phyloP scores from a whole-genome alignment of 2,888 invertebrate genomes.

The Heteromurus nitidus region DNA sequence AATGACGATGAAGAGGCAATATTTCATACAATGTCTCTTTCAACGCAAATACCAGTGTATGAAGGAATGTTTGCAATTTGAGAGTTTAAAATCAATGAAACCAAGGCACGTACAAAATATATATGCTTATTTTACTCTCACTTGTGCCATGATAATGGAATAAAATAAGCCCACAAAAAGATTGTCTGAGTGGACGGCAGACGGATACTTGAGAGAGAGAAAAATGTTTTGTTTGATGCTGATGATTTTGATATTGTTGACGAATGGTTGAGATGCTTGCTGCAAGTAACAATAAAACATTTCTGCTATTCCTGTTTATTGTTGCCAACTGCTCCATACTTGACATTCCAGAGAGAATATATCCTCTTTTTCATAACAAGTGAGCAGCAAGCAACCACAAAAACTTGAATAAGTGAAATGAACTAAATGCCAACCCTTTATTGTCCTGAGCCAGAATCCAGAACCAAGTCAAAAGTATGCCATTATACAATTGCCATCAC shows the following conservation, averaged over 20 bases:
- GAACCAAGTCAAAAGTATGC: constrained; percentile 63
- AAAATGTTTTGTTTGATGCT: constrained; percentile 38
- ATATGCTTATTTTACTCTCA: constrained; percentile 11
- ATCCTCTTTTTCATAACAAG: constrained; percentile 2
- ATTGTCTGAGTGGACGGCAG: neutral
- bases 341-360: constrained; percentile 57
- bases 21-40: too few species aligned
- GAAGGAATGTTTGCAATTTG: constrained; percentile 55
- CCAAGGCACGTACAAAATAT: constrained; percentile 47
- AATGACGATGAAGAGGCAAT: too few species aligned
- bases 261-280: constrained; percentile 60
- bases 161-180: neutral
- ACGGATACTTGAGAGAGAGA: neutral
- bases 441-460: constrained; percentile 62
- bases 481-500: constrained; percentile 52
- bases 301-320: constrained; percentile 63
- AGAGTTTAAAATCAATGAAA: constrained; percentile 49
- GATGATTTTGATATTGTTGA: constrained; percentile 59
- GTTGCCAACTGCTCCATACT: constrained; percentile 64
- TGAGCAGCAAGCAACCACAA: constrained; percentile 37
- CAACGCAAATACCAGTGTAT: too few species aligned
- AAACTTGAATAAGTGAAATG: constrained; percentile 40
- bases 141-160: too few species aligned
- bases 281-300: constrained; percentile 63
- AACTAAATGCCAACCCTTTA: constrained; percentile 58